A percentile compares a stretch with the other conserved stretches of the same genome.
Evolutionary conservation across 2,888 invertebrate genomes (phyloP).

Genomic region (Scrobipalpa atriplicella): DNA sequence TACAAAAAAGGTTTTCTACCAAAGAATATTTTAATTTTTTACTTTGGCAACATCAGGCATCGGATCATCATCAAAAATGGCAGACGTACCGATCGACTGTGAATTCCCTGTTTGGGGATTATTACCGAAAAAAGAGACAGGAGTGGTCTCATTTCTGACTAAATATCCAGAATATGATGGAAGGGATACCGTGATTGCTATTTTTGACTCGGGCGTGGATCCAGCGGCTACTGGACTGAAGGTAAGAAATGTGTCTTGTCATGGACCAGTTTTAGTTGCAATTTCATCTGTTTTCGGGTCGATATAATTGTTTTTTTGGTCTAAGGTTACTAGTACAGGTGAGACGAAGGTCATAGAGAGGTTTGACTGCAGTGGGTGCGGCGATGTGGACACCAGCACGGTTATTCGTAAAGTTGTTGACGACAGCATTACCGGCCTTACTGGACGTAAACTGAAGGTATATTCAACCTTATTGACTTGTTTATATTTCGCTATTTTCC

Average conservation of each 20-base stretch:
- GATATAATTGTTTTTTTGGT: conserved; percentile 41
- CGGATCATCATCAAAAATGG: conserved; percentile 81
- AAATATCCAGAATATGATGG: conserved; percentile 97
- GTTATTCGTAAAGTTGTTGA: conserved; percentile 79
- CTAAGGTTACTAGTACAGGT: conserved; percentile 93
- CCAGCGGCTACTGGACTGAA: conserved; percentile 97
- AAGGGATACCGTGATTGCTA: conserved; percentile 94
- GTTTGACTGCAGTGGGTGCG: conserved; percentile 97
- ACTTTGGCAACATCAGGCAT: conserved; percentile 51
- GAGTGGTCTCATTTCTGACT: conserved; percentile 91
- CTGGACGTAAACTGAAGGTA: conserved; percentile 95
- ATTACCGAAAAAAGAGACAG: conserved; percentile 97
- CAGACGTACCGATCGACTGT: conserved; percentile 81
- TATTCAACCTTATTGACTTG: conserved; percentile 29
- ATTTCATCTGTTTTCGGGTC: conserved; percentile 45
- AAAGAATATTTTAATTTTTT: neutral
- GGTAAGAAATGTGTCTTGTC: conserved; percentile 85
- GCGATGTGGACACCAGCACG: conserved; percentile 96
- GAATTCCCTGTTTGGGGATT: conserved; percentile 93
- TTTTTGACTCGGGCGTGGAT: conserved; percentile 99
- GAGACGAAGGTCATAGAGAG: conserved; percentile 96
- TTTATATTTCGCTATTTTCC: conserved; percentile 14
- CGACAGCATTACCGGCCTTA: conserved; percentile 91
- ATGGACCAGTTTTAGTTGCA: conserved; percentile 51
- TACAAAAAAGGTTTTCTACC: neutral